Base-by-base conservation (phyloP, 2,888 invertebrate genomes). In the Cremastinae sp. region DNA sequence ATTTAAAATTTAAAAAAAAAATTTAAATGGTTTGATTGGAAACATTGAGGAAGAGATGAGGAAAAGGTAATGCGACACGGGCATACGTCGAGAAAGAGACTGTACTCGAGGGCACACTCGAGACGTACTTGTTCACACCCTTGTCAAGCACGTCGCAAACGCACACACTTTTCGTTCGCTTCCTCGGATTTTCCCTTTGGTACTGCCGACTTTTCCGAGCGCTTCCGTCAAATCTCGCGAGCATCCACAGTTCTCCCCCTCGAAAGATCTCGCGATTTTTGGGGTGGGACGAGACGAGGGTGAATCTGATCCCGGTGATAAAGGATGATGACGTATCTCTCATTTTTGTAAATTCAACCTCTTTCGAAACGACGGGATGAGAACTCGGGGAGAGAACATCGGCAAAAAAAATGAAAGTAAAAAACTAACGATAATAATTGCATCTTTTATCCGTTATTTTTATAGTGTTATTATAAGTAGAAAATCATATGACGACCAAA, bases 121-220 rank as follows among this genome's bases (percentile, higher is more conserved):
- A 86, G 86, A 86, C 86, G 76, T 80, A 84, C 86, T 87, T 85
- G 86, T 87, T 87, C 86, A 82, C 86, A 84, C 87, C 85, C 84
- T 84, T 81, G 80, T 84, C 85, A 84, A 85, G 84, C 79, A 79
- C 77, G 83, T 80, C 82, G 41, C 49, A 61, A 73, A 74, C 75
- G 75, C 68, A 56, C 51, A 51, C 49, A 75, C 75, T 78, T 74
- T 69, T 77, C n/a, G n/a, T n/a, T 75, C 74, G 16, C 55, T 43
- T 45, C 8, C 65, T 35, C 65, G 39, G n/a, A 16, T 69, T 28
- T 55, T 12, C 69, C 45, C 58, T 56, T 16, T 58, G 12, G 7
- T 28, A n/a, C 55, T 45, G 2, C 12, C 22, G 28, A 28, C 28
- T 28, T 28, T 28, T 28, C 28, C 28, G 28, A 28, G 28, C 28